A percentile compares a stretch with the other conserved stretches of the same genome.
Evolutionary conservation across 2,797 vertebrate genomes (phyloP).

Genomic region (Chelon labrosus): DNA sequence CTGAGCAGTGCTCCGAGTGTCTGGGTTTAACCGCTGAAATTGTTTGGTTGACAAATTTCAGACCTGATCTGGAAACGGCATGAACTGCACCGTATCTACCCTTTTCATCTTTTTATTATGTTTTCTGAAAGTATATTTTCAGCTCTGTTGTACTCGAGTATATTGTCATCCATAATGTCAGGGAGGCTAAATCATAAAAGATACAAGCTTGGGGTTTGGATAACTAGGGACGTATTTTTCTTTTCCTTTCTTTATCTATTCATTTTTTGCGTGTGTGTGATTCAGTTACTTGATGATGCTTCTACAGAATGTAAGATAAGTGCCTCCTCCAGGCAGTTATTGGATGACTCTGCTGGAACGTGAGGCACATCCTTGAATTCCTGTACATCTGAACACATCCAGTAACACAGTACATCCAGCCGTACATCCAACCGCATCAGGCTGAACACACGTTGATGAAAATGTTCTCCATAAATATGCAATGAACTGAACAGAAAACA

Average conservation of each 20-base stretch:
- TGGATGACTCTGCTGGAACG: slow-evolving; percentile 16
- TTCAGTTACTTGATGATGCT: slow-evolving; percentile 14
- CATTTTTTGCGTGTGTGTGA: not conserved
- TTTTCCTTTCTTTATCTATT: not conserved
- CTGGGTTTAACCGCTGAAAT: slow-evolving; percentile 29
- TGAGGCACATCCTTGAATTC: slow-evolving; percentile 25
- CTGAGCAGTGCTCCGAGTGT: slow-evolving; percentile 25
- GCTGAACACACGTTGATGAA: slow-evolving; percentile 7
- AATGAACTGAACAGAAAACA: not conserved
- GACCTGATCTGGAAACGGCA: slow-evolving; percentile 22
- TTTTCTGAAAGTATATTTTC: slow-evolving; percentile 34
- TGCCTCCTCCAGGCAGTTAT: slow-evolving; percentile 54
- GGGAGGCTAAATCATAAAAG: slow-evolving; percentile 52
- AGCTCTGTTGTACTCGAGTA: slow-evolving; percentile 17
- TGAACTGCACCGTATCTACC: slow-evolving; percentile 30
- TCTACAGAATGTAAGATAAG: slow-evolving; percentile 62
- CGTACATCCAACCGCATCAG: slow-evolving; percentile 24
- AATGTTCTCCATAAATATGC: slow-evolving; percentile 1
- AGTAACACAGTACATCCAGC: slow-evolving; percentile 19
- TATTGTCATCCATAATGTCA: slow-evolving; percentile 47
- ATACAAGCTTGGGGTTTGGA: slow-evolving; percentile 33
- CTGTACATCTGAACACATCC: slow-evolving; percentile 25
- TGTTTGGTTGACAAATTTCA: slow-evolving; percentile 53
- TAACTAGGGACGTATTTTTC: slow-evolving; percentile 30
- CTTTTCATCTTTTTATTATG: slow-evolving; percentile 50